Evolutionary conservation across 2,797 vertebrate species (phyloP).

Genomic region (Gadopsis marmoratus): DNA sequence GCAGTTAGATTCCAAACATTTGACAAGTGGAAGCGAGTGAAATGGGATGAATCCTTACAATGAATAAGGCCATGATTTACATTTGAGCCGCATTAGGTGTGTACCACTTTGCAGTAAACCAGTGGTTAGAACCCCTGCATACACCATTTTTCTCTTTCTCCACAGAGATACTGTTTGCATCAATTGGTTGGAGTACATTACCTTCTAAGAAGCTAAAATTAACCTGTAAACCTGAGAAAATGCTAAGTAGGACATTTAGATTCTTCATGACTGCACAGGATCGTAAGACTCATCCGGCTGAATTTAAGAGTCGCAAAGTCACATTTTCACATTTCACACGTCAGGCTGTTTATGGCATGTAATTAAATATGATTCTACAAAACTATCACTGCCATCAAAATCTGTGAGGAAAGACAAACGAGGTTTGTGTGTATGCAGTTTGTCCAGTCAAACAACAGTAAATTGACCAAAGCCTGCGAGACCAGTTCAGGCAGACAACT

Average conservation of each 20-base stretch:
- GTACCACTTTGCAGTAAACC: not conserved
- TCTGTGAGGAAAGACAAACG: slow-evolving; percentile 16
- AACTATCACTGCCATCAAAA: slow-evolving; percentile 12
- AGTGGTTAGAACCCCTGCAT: not conserved
- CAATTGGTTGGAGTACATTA: not conserved
- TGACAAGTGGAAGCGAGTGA: slow-evolving; percentile 2
- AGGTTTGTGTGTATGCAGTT: slow-evolving; percentile 3
- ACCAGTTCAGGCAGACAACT: slow-evolving; percentile 8
- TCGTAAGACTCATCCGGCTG: slow-evolving; percentile 30
- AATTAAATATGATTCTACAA: slow-evolving; percentile 14
- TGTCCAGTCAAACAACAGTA: slow-evolving; percentile 26
- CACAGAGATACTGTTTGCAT: not conserved
- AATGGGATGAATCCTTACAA: slow-evolving; percentile 14
- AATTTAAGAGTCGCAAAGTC: slow-evolving; percentile 26
- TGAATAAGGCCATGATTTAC: slow-evolving; percentile 9
- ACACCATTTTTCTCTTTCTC: not conserved
- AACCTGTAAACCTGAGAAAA: slow-evolving; percentile 50
- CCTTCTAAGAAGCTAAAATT: slow-evolving; percentile 22
- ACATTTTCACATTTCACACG: slow-evolving; percentile 37
- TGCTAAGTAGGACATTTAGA: slow-evolving; percentile 49
- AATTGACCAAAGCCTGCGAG: slow-evolving; percentile 9
- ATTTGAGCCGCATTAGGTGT: not conserved
- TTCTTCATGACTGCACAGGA: slow-evolving; percentile 37
- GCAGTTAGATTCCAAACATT: slow-evolving; percentile 33
- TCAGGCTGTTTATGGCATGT: slow-evolving; percentile 19